Conservation (phyloP, 2,888 invertebrate genomes). For the Tetropium fuscum region DNA sequence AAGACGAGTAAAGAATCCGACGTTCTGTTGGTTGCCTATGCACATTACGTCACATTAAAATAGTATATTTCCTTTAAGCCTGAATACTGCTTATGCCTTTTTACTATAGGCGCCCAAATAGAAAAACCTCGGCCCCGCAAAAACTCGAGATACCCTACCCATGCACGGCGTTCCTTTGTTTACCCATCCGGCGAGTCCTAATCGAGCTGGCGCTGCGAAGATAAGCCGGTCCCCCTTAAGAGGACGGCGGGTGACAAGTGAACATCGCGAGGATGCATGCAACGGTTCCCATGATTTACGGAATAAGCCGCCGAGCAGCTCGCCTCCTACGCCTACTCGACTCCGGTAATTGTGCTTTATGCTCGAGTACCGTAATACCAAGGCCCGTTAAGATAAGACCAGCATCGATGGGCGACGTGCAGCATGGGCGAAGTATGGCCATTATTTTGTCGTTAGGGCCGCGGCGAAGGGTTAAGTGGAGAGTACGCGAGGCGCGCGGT, state of each 20-base stretch:
- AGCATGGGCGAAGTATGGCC: neutral
- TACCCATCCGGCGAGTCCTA: neutral
- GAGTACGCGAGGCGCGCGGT: neutral
- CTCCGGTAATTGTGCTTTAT: slow-evolving; percentile 7
- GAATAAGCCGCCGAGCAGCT: neutral
- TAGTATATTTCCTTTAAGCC: no score
- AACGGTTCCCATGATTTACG: slow-evolving; percentile 14
- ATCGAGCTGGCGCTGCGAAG: neutral
- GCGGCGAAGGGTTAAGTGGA: neutral
- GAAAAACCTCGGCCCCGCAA: neutral
- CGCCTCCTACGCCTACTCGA: slow-evolving; percentile 15
- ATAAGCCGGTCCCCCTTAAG: neutral
- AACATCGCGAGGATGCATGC: slow-evolving; percentile 2
- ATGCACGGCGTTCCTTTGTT: neutral
- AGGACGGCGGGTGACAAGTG: neutral
- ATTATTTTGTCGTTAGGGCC: slow-evolving; percentile 3
- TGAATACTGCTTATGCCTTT: no score
- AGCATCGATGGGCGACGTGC: neutral
- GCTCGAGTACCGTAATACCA: slow-evolving; percentile 4
- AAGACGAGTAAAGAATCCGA: no score
- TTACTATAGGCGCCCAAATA: no score
- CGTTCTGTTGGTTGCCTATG: no score
- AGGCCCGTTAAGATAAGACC: neutral
- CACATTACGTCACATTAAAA: no score
- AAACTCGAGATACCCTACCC: neutral